phyloP scores from a whole-genome alignment of 2,888 invertebrate species.

The Drosophila gaucha region DNA sequence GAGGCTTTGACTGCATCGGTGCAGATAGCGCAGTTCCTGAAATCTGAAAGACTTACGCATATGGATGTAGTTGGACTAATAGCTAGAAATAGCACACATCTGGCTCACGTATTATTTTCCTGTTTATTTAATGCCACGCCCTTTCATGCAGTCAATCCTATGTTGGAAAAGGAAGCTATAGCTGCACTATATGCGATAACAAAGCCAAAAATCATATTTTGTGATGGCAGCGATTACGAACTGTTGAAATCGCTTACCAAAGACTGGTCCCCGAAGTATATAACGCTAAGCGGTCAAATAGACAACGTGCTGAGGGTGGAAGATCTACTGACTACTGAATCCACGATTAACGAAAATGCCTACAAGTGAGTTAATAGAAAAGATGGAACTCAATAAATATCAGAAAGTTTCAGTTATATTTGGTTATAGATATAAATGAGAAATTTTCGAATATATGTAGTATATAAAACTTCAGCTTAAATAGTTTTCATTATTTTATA shows the following conservation, averaged over 20 bases:
- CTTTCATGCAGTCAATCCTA: slow-evolving; percentile 62
- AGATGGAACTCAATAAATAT: not conserved
- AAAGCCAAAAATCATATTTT: slow-evolving; percentile 66
- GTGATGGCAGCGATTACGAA: slow-evolving; percentile 51
- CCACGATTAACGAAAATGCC: not conserved
- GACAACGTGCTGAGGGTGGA: slow-evolving; percentile 25
- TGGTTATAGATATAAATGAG: too few relatives aligned
- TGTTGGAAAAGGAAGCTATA: slow-evolving; percentile 36
- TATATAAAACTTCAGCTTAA: too few relatives aligned
- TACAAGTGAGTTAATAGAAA: slow-evolving; percentile 27
- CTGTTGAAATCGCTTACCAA: slow-evolving; percentile 28
- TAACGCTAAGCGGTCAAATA: slow-evolving; percentile 27
- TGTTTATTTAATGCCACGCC: slow-evolving; percentile 58
- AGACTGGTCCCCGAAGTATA: slow-evolving; percentile 41
- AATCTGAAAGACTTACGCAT: slow-evolving; percentile 41
- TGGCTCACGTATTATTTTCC: slow-evolving; percentile 55
- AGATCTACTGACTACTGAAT: slow-evolving; percentile 13
- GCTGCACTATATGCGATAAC: slow-evolving; percentile 47
- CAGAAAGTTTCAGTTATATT: not conserved
- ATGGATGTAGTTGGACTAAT: slow-evolving; percentile 64
- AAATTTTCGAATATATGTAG: too few relatives aligned
- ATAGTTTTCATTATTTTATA: too few relatives aligned
- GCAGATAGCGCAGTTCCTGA: slow-evolving; percentile 49
- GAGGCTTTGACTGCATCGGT: slow-evolving; percentile 43
- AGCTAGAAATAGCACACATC: slow-evolving; percentile 44